Evolutionary conservation across 2,113 vertebrate genomes (phyloP).

Genomic region (Harpagus bidentatus): DNA sequence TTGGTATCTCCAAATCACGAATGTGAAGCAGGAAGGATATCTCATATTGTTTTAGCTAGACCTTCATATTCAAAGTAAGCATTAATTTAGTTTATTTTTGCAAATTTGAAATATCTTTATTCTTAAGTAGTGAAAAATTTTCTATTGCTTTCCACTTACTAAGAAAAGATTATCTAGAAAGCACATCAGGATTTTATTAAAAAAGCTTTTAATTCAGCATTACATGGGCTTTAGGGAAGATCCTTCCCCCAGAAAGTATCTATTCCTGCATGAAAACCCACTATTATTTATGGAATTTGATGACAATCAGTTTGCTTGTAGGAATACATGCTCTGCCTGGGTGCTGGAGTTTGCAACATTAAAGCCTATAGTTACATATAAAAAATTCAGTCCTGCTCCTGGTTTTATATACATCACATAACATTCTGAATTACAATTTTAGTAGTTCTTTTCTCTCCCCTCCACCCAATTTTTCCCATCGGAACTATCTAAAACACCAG

Average conservation of each 20-base stretch:
- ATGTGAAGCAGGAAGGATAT: neutral
- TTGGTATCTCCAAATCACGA: neutral
- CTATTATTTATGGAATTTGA: neutral
- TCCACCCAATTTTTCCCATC: neutral
- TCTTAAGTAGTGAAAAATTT: neutral
- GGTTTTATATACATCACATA: neutral
- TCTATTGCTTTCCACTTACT: neutral
- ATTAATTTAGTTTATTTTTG: neutral
- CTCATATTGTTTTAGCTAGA: neutral
- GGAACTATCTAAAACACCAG: neutral
- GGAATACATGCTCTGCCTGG: neutral
- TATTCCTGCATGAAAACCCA: accelerated
- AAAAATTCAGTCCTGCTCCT: neutral
- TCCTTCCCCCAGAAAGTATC: neutral
- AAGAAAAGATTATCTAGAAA: neutral
- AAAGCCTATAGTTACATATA: neutral
- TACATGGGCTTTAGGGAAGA: neutral
- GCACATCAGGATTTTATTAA: neutral
- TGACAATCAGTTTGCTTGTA: neutral
- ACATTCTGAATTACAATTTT: neutral
- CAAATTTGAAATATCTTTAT: neutral
- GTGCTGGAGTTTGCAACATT: neutral
- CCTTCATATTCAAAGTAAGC: neutral
- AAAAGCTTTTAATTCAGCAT: neutral
- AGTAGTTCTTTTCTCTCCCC: neutral